Conservation (phyloP, 2,113 vertebrate species). For the Leuciscus idus region DNA sequence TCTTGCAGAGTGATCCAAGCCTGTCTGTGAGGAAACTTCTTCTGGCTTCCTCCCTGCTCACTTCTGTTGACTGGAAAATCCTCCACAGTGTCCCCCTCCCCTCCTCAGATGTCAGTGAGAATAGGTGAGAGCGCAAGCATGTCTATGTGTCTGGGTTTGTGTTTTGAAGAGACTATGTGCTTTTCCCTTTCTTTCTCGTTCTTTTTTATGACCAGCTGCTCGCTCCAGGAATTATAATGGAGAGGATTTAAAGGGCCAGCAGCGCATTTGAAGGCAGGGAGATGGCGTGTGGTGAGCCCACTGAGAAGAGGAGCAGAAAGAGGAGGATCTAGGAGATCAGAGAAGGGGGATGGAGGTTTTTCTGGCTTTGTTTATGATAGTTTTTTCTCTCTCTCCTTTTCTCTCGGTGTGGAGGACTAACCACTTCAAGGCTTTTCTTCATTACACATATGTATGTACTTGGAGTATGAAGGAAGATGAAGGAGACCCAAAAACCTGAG, state of each 20-base stretch:
- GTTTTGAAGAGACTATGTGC: slow-evolving; percentile 60
- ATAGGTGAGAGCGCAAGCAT: slow-evolving; percentile 41
- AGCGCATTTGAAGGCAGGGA: slow-evolving; percentile 57
- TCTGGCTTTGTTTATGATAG: slow-evolving; percentile 30
- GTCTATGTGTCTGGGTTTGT: slow-evolving; percentile 56
- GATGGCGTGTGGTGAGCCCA: slow-evolving; percentile 41
- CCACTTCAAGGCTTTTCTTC: neutral
- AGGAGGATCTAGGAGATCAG: slow-evolving; percentile 22
- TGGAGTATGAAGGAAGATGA: neutral
- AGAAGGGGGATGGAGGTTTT: slow-evolving; percentile 24
- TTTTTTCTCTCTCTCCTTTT: neutral
- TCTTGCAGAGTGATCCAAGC: slow-evolving; percentile 68
- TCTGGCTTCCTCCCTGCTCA: slow-evolving; percentile 65
- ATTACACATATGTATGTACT: neutral
- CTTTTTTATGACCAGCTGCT: slow-evolving; percentile 58
- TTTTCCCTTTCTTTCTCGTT: slow-evolving; percentile 52
- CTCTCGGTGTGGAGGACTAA: neutral
- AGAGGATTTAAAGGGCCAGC: slow-evolving; percentile 70
- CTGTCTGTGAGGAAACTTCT: slow-evolving; percentile 74
- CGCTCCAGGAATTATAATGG: slow-evolving; percentile 58
- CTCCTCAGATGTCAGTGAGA: slow-evolving; percentile 23
- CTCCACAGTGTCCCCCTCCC: slow-evolving; percentile 52
- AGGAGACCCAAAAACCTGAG: neutral
- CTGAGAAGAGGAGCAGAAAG: slow-evolving; percentile 32
- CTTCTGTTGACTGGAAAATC: slow-evolving; percentile 68